A percentile compares a stretch with the other conserved stretches of the same genome.
phyloP scores from a whole-genome alignment of 37 sponge, comb jelly and placozoan species.

The Haliclona indistincta region DNA sequence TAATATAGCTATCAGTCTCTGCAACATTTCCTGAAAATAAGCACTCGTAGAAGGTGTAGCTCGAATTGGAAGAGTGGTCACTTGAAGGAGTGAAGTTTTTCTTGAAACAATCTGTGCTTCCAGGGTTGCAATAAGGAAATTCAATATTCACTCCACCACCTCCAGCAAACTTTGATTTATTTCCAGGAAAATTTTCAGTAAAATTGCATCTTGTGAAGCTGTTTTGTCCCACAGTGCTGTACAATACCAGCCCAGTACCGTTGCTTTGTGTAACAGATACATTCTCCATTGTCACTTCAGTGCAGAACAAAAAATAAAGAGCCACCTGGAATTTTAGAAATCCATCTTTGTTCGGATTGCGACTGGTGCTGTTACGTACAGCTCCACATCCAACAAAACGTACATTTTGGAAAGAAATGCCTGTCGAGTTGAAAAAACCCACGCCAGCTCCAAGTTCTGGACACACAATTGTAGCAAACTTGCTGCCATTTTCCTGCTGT shows the following conservation, averaged over 20 bases:
- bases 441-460: too few species aligned
- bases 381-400: background rate
- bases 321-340: background rate
- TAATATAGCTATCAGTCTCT: background rate
- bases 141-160: constrained; percentile 63
- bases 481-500: too few species aligned
- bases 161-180: constrained; percentile 6
- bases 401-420: constrained; percentile 18
- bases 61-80: background rate
- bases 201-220: constrained; percentile 24
- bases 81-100: too few species aligned
- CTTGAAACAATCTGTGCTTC: background rate
- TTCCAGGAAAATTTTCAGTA: background rate
- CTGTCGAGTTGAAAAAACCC: constrained; percentile 14
- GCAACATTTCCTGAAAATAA: constrained; percentile 28
- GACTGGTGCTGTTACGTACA: constrained; percentile 3
- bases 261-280: constrained; percentile 19
- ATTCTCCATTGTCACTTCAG: constrained; percentile 8
- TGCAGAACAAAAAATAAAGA: constrained; percentile 43
- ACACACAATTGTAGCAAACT: too few species aligned
- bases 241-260: constrained; percentile 47
- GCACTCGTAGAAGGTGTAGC: constrained; percentile 34
- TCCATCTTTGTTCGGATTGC: background rate
- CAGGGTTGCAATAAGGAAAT: constrained; percentile 31
- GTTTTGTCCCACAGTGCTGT: constrained; percentile 26